Percentiles rank a stretch among this genome's conserved stretches.
Conservation (phyloP, 2,113 vertebrate genomes). For the Poicephalus gulielmi region DNA sequence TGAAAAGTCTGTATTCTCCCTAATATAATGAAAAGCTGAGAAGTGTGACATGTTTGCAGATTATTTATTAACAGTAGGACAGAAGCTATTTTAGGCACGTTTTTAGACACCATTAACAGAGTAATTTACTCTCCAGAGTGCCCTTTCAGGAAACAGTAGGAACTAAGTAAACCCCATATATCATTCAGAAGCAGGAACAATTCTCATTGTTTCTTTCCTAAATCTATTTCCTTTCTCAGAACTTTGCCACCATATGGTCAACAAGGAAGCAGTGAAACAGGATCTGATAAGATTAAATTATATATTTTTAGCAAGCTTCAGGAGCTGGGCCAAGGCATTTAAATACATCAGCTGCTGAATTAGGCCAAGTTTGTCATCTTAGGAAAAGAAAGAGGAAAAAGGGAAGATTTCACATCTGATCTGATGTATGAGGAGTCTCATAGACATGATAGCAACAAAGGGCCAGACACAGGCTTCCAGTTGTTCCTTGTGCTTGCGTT, state of each 20-base stretch:
- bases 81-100: constrained; percentile 37
- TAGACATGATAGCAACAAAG: neutral
- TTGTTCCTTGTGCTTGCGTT: neutral
- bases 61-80: constrained; percentile 55
- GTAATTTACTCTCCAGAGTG: constrained; percentile 58
- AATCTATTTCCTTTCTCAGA: constrained; percentile 57
- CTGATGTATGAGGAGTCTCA: neutral
- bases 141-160: constrained; percentile 61
- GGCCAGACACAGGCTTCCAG: neutral
- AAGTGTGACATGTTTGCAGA: constrained; percentile 26
- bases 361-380: neutral
- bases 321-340: neutral
- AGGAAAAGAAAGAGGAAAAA: neutral
- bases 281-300: constrained; percentile 14
- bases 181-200: constrained; percentile 53
- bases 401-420: neutral
- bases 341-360: neutral
- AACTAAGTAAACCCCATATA: constrained; percentile 60
- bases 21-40: constrained; percentile 20
- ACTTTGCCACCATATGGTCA: constrained; percentile 38
- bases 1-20: neutral
- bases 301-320: neutral
- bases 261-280: neutral
- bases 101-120: constrained; percentile 61
- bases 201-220: constrained; percentile 55